Conservation (phyloP, 2,888 invertebrate genomes). For the Salticus scenicus region DNA sequence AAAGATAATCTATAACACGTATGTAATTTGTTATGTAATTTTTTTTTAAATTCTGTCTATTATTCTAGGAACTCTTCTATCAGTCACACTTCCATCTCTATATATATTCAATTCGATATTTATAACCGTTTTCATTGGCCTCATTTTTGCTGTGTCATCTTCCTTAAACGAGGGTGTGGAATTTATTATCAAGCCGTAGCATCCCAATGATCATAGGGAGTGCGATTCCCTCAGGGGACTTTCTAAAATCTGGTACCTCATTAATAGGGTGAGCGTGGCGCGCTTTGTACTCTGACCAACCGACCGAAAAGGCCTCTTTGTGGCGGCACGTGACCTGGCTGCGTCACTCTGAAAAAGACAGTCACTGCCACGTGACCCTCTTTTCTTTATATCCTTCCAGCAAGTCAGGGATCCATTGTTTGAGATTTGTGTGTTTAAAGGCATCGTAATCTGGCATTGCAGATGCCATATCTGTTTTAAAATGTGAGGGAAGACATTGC, state of each 20-base stretch:
- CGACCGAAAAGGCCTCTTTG: constrained; percentile 38
- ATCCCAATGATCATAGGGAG: neutral
- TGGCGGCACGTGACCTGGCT: constrained; percentile 54
- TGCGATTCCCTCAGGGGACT: neutral
- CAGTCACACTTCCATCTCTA: too few species aligned
- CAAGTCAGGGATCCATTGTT: neutral
- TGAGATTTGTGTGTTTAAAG: constrained; percentile 13
- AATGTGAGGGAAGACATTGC: too few species aligned
- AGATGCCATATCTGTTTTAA: neutral
- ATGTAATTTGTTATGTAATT: too few species aligned
- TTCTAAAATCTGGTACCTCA: constrained; percentile 52
- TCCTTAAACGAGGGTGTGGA: neutral
- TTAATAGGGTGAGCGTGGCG: constrained; percentile 35
- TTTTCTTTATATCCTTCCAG: neutral
- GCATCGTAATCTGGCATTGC: neutral
- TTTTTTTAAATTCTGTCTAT: too few species aligned
- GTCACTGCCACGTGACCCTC: constrained; percentile 18
- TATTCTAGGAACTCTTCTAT: too few species aligned
- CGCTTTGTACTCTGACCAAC: constrained; percentile 5
- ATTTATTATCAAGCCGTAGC: constrained; percentile 1
- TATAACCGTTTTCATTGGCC: neutral
- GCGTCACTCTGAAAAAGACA: constrained; percentile 37
- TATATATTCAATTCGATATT: neutral
- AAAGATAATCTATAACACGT: too few species aligned
- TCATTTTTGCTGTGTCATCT: neutral